phyloP scores from a whole-genome alignment of 1,140 invertebrate species.

The Sogatella furcifera region DNA sequence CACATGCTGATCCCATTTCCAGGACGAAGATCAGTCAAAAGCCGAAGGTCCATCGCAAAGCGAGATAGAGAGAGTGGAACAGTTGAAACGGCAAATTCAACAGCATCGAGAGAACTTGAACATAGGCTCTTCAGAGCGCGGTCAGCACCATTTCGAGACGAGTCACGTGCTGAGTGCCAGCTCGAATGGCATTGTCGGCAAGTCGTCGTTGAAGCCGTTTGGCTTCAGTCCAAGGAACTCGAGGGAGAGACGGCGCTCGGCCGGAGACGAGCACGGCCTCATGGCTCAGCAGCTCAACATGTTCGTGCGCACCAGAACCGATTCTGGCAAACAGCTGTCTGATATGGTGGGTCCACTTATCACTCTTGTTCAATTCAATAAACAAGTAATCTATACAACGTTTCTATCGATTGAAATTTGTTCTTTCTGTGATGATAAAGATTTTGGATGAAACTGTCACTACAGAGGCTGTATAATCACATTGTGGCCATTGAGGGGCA shows the following conservation, averaged over 20 bases:
- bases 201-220: constrained; percentile 30
- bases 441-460: too few species aligned
- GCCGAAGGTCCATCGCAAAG: constrained; percentile 45
- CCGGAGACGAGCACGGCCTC: constrained; percentile 52
- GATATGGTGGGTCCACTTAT: constrained; percentile 46
- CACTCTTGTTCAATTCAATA: not conserved
- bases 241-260: constrained; percentile 55
- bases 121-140: not conserved
- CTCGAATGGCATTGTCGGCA: constrained; percentile 3
- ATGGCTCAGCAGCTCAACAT: constrained; percentile 57
- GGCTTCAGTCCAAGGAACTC: constrained; percentile 34
- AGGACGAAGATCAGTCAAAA: constrained; percentile 57
- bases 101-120: too few species aligned
- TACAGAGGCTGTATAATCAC: too few species aligned
- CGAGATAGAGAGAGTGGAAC: constrained; percentile 46
- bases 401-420: not conserved
- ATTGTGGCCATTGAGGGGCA: too few species aligned
- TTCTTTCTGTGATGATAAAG: not conserved
- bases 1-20: too few species aligned
- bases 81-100: constrained; percentile 26
- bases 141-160: not conserved
- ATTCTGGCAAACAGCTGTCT: constrained; percentile 71
- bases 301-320: constrained; percentile 68
- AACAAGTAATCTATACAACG: not conserved
- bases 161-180: not conserved